These are phyloP conservation scores for Phymatocera aterrima DNA, from an alignment of 2,888 invertebrate genomes.

Conservation along the genomic window DNA sequence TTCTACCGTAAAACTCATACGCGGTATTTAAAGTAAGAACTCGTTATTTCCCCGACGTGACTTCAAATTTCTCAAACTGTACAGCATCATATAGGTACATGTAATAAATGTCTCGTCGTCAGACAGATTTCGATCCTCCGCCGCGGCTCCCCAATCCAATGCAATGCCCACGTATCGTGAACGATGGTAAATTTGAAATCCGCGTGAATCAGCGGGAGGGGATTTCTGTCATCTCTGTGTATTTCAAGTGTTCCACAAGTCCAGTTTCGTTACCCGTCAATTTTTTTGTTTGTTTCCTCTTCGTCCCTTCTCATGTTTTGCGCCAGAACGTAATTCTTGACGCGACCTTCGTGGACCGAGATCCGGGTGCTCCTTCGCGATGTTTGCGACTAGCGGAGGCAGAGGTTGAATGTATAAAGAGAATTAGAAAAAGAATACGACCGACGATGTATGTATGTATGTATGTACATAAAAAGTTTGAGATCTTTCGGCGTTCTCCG, in stretches of 20 bases:
- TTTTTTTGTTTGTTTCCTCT: not conserved
- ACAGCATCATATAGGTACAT: too few species aligned
- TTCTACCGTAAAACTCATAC: not conserved
- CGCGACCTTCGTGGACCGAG: not conserved
- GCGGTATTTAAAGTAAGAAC: not conserved
- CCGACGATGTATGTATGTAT: not conserved
- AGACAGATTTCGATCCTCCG: too few species aligned
- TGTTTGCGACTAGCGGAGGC: not conserved
- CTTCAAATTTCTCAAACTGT: not conserved
- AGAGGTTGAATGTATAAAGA: not conserved
- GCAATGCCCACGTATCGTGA: too few species aligned
- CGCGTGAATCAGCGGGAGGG: too few species aligned
- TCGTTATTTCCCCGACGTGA: not conserved
- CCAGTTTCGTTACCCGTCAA: too few species aligned
- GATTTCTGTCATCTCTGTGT: not conserved
- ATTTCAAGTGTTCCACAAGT: not conserved
- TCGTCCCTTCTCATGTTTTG: not conserved
- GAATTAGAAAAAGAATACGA: conserved; percentile 24
- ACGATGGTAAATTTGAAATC: too few species aligned
- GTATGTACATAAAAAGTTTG: not conserved
- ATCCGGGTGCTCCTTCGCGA: conserved; percentile 11
- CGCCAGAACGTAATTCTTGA: not conserved
- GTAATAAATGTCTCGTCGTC: not conserved
- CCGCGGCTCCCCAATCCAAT: too few species aligned
- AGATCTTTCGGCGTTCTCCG: conserved; percentile 22